Conservation (phyloP, 1,140 invertebrate genomes). For the Nomia melanderi region DNA sequence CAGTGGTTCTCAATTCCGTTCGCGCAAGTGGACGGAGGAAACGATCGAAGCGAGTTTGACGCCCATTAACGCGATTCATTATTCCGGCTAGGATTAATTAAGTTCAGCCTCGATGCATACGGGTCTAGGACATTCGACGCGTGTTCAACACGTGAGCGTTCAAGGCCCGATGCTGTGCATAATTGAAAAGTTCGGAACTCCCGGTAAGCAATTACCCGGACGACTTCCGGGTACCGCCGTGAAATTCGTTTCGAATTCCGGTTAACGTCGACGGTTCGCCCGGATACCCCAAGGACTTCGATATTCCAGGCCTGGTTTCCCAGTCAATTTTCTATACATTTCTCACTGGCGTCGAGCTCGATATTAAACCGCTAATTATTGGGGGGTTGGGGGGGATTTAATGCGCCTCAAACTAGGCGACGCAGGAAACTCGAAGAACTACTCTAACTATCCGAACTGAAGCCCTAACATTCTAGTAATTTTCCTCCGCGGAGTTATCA, state of each 20-base stretch:
- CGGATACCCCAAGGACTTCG: neutral
- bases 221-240: neutral
- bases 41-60: neutral
- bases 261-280: neutral
- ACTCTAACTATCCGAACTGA: too few species aligned
- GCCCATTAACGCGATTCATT: neutral
- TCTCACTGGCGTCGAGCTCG: neutral
- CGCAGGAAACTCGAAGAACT: too few species aligned
- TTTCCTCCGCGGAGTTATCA: too few species aligned
- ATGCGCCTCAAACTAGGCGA: too few species aligned
- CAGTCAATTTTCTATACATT: neutral
- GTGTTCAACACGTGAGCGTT: neutral
- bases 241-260: constrained; percentile 1
- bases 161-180: neutral
- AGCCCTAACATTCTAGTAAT: too few species aligned
- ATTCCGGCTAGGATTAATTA: constrained; percentile 8
- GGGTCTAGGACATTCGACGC: constrained; percentile 1
- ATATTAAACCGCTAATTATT: neutral
- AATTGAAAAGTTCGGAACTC: constrained; percentile 11
- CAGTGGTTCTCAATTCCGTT: neutral
- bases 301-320: neutral
- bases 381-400: too few species aligned
- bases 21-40: neutral
- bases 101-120: constrained; percentile 8
- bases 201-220: neutral